Evolutionary conservation across 2,797 vertebrate species (phyloP), one percentile per base, ranked within the genome.

Genomic region (Decapterus maruadsi): DNA sequence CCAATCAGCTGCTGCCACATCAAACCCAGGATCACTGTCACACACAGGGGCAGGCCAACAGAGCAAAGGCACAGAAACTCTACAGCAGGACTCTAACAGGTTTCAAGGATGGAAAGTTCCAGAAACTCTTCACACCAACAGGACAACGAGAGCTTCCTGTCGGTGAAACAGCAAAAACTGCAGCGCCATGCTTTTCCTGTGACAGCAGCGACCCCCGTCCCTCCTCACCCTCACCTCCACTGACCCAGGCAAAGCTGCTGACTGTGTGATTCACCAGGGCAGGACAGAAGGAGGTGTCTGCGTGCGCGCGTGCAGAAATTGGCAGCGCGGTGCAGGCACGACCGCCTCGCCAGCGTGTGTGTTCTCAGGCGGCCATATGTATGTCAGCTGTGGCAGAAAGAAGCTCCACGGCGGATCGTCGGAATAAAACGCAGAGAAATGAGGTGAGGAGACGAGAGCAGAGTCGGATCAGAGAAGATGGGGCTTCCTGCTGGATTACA

Each of bases 241-340:
- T 58, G 83, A 90, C 89, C 89, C 46, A 2, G 68, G 55, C 64
- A 77, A 75, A 89, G 77, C 87, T 90, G 89, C 87, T 89, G 89
- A 89, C 85, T 19, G 54, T 43, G 2, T 79, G 85, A 86, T 84
- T 90, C 89, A 89, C 68, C 46, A 0, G 77, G 63, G 63, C 80
- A 60, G 84, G 80, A 86, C 82, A 86, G 86, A 46, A 69, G 80
- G 86, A 29, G 51, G 56, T 12, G 75, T 10, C 8, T 40, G 38
- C 10, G 56, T 14, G 75, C 8, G 50, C 10, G 61, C 16, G 56
- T 76, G 68, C 62, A 31, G 29, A n/a, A 53, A n/a, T 14, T 81
- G 72, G 79, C 82, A 83, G 71, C 58, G 19, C 50, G 53, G 2
- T 10, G 29, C 46, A 43, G 45, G 60, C 82, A 82, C 68, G 85